Percentiles rank a stretch among this genome's conserved stretches.
Evolutionary conservation across 2,888 invertebrate species (phyloP).

Genomic region (Oxystoma pomonae): DNA sequence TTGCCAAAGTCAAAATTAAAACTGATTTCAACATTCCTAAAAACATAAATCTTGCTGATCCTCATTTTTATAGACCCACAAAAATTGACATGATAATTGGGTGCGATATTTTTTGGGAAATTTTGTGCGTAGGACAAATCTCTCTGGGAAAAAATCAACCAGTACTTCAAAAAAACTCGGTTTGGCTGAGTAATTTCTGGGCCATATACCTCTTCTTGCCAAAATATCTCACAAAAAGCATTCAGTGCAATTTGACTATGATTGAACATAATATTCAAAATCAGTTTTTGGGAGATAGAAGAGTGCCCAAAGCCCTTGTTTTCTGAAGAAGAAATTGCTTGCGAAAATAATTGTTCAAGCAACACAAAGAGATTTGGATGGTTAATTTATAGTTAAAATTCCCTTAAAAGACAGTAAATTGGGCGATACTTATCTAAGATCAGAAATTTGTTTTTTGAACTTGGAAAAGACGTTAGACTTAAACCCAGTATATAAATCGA

Average conservation of each 20-base stretch:
- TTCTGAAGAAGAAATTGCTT: slow-evolving; percentile 4
- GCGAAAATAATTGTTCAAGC: too few species aligned
- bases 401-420: too few species aligned
- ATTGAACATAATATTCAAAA: slow-evolving; percentile 9
- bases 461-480: too few species aligned
- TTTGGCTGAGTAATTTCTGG: slow-evolving; percentile 16
- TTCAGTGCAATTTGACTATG: background rate
- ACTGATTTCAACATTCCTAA: slow-evolving; percentile 9
- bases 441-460: too few species aligned
- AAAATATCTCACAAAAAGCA: background rate
- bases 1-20: slow-evolving; percentile 3
- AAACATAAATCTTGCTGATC: slow-evolving; percentile 19
- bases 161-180: slow-evolving; percentile 11
- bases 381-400: too few species aligned
- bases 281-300: slow-evolving; percentile 29
- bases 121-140: slow-evolving; percentile 9
- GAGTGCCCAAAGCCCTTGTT: slow-evolving; percentile 9
- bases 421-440: too few species aligned
- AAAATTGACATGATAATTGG: slow-evolving; percentile 16
- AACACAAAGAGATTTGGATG: too few species aligned
- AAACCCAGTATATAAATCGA: too few species aligned
- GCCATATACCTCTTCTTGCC: background rate
- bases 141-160: slow-evolving; percentile 7
- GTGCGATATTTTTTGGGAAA: slow-evolving; percentile 10
- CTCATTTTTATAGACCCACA: slow-evolving; percentile 4